Evolutionary conservation across 2,888 invertebrate species (phyloP).

Genomic region (Oligia latruncula): DNA sequence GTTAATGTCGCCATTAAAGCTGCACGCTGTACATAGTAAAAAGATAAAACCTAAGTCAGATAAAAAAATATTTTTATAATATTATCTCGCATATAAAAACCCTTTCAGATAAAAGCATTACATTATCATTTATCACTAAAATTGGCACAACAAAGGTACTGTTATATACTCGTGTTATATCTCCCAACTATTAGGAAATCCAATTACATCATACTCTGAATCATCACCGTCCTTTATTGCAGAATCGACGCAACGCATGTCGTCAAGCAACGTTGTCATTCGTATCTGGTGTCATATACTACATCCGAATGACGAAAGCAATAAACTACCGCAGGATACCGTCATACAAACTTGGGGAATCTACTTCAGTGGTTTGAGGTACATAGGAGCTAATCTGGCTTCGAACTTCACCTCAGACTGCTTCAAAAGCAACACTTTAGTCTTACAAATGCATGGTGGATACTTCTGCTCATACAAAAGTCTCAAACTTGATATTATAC

Average conservation of each 20-base stretch:
- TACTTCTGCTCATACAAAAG: constrained; percentile 93
- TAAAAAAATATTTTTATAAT: background rate
- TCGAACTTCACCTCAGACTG: constrained; percentile 92
- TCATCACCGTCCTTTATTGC: constrained; percentile 68
- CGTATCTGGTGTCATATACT: constrained; percentile 86
- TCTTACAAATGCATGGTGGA: constrained; percentile 97
- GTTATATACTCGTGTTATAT: constrained; percentile 36
- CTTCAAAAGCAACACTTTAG: constrained; percentile 93
- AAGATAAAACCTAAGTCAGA: background rate
- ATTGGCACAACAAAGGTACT: constrained; percentile 41
- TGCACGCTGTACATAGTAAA: background rate
- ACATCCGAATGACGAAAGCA: constrained; percentile 69
- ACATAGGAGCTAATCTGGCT: constrained; percentile 92
- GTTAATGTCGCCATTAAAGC: no score
- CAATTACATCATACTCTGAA: constrained; percentile 56
- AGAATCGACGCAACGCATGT: constrained; percentile 87
- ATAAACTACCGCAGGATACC: constrained; percentile 84
- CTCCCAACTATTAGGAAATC: constrained; percentile 32
- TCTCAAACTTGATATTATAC: constrained; percentile 87
- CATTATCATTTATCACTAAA: constrained; percentile 16
- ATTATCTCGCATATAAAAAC: constrained; percentile 23
- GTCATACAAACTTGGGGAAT: constrained; percentile 95
- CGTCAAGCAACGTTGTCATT: constrained; percentile 86
- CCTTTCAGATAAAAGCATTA: constrained; percentile 29
- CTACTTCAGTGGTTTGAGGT: constrained; percentile 95